Conservation (phyloP, 2,888 invertebrate genomes). For the Branchinecta sandiegonensis region DNA sequence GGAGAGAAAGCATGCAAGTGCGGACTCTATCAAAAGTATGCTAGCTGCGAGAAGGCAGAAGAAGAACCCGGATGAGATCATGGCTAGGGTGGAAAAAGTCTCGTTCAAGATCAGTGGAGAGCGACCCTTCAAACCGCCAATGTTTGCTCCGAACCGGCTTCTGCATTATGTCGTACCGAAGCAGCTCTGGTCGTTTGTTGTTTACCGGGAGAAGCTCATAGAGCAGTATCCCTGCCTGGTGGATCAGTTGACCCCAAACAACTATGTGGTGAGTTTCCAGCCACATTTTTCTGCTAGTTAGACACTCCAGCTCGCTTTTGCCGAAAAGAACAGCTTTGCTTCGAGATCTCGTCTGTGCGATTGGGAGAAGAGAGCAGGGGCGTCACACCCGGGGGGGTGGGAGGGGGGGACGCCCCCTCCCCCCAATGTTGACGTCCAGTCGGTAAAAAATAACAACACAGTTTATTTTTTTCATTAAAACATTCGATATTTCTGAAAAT, state of each 20-base stretch:
- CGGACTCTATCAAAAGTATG: slow-evolving; percentile 18
- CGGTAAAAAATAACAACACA: too few species aligned
- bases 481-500: too few species aligned
- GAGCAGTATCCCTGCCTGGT: slow-evolving; percentile 36
- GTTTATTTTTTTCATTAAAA: too few species aligned
- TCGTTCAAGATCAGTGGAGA: slow-evolving; percentile 37
- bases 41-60: slow-evolving; percentile 22
- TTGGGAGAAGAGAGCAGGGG: too few species aligned
- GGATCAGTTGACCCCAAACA: slow-evolving; percentile 31
- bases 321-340: too few species aligned
- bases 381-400: too few species aligned
- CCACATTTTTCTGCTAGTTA: background rate
- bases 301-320: too few species aligned
- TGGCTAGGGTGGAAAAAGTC: background rate
- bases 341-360: too few species aligned
- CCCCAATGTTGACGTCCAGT: too few species aligned
- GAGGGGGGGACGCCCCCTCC: too few species aligned
- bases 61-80: slow-evolving; percentile 23
- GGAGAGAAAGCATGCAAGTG: slow-evolving; percentile 5
- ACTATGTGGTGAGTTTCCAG: slow-evolving; percentile 25
- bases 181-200: slow-evolving; percentile 34
- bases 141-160: slow-evolving; percentile 46
- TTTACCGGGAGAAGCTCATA: slow-evolving; percentile 34
- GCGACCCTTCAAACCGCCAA: slow-evolving; percentile 38
- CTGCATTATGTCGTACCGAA: slow-evolving; percentile 38